Evolutionary conservation across 2,113 vertebrate species (phyloP).

Genomic region (Thamnaconus septentrionalis): DNA sequence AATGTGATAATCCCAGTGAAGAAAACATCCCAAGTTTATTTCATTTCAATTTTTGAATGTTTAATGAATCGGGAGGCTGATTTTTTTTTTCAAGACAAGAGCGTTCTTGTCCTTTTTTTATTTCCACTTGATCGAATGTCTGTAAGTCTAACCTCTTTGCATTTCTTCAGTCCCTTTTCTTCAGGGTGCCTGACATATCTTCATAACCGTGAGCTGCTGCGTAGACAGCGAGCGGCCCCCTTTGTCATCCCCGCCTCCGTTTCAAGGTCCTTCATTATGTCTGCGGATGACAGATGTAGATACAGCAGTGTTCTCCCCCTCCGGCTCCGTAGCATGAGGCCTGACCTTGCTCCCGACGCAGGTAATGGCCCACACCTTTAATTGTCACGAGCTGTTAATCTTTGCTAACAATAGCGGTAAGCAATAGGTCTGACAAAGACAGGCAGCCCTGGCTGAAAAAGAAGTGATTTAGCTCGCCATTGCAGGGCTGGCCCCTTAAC

Average conservation of each 20-base stretch:
- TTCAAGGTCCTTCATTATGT: conserved; percentile 51
- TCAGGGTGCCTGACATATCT: conserved; percentile 2
- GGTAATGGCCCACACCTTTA: conserved; percentile 81
- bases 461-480: conserved; percentile 72
- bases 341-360: conserved; percentile 68
- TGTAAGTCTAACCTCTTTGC: conserved; percentile 6
- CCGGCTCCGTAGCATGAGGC: conserved; percentile 65
- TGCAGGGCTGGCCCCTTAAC: conserved; percentile 55
- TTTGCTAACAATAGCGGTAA: conserved; percentile 77
- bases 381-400: conserved; percentile 77
- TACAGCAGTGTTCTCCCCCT: conserved; percentile 40
- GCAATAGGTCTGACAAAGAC: conserved; percentile 67
- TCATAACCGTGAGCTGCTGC: conserved; percentile 21
- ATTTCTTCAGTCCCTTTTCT: conserved; percentile 17
- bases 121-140: conserved; percentile 2
- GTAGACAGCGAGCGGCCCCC: conserved; percentile 37
- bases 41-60: too few relatives aligned
- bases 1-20: too few relatives aligned
- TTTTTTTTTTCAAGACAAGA: too few relatives aligned
- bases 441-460: conserved; percentile 67
- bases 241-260: conserved; percentile 49
- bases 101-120: neutral
- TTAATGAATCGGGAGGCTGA: too few relatives aligned
- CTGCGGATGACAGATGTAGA: conserved; percentile 63
- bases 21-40: too few relatives aligned